Evolutionary conservation across 1,140 invertebrate genomes (phyloP).

Genomic region (Chrysomallon squamiferum): DNA sequence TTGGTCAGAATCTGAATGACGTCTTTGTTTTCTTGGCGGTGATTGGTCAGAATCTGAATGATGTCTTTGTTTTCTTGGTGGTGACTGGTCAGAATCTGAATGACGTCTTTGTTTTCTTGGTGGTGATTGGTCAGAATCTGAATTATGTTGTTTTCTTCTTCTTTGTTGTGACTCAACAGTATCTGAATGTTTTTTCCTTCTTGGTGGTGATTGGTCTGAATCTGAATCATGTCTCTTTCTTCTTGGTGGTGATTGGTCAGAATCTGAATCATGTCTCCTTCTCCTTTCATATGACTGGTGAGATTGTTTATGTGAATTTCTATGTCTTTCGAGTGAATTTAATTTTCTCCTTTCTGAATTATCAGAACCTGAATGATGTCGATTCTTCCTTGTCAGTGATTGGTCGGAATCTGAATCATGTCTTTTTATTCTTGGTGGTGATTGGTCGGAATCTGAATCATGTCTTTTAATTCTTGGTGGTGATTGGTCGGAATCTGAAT

Average conservation of each 20-base stretch:
- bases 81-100: conserved; percentile 55
- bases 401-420: conserved; percentile 30
- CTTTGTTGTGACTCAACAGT: conserved; percentile 45
- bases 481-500: conserved; percentile 46
- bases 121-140: conserved; percentile 56
- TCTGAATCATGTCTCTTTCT: conserved; percentile 35
- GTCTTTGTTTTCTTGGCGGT: conserved; percentile 42
- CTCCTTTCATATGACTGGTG: conserved; percentile 40
- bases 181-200: conserved; percentile 18
- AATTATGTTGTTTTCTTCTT: conserved; percentile 38
- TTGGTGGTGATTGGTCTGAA: conserved; percentile 53
- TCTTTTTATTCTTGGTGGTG: conserved; percentile 36
- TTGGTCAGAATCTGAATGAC: conserved; percentile 48
- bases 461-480: conserved; percentile 35
- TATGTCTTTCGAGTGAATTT: too few species aligned
- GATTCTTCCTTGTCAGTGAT: conserved; percentile 24
- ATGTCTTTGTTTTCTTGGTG: conserved; percentile 32
- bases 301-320: conserved; percentile 33
- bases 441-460: conserved; percentile 45
- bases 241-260: conserved; percentile 24
- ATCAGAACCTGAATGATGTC: conserved; percentile 37
- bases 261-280: conserved; percentile 22
- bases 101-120: conserved; percentile 35
- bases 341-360: conserved; percentile 38
- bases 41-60: conserved; percentile 47